These are phyloP conservation scores for Aphrophora alni DNA, from an alignment of 2,888 invertebrate species.

Conservation along the genomic window DNA sequence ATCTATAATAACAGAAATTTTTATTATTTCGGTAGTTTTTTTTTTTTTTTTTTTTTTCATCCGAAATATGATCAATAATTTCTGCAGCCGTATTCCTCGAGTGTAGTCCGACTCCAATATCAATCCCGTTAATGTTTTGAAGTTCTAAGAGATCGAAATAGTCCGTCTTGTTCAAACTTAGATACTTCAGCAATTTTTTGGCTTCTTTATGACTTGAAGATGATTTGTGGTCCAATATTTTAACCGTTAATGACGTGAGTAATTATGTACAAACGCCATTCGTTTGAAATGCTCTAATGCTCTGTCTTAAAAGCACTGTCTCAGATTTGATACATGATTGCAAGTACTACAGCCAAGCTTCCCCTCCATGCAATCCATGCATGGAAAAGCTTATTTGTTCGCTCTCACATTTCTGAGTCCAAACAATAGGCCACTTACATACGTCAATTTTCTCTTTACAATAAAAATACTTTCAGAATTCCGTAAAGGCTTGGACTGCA, in stretches of 20 bases:
- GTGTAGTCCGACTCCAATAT: slow-evolving; percentile 22
- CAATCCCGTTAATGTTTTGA: slow-evolving; percentile 20
- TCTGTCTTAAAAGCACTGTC: slow-evolving; percentile 11
- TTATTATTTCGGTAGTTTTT: too few species aligned
- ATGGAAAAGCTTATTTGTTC: slow-evolving; percentile 22
- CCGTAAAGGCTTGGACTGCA: neutral
- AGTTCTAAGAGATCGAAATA: slow-evolving; percentile 9
- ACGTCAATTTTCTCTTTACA: too few species aligned
- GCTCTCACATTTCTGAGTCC: slow-evolving; percentile 14
- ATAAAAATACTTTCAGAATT: neutral
- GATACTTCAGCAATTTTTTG: slow-evolving; percentile 10
- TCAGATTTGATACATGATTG: too few species aligned
- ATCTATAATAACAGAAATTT: too few species aligned
- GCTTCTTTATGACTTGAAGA: slow-evolving; percentile 10
- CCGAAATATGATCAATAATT: too few species aligned
- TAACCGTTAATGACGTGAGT: slow-evolving; percentile 16
- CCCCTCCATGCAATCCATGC: slow-evolving; percentile 13
- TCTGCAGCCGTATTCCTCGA: slow-evolving; percentile 17
- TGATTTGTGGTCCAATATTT: neutral
- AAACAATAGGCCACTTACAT: slow-evolving; percentile 10
- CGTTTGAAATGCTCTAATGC: slow-evolving; percentile 4
- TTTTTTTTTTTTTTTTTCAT: too few species aligned
- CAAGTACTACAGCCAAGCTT: slow-evolving; percentile 18
- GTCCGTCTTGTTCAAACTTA: slow-evolving; percentile 7
- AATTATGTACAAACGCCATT: neutral